Percentiles rank a stretch among this genome's conserved stretches.
Evolutionary conservation across 53 echinoderm and acorn worm genomes (phyloP).

Genomic region (Holothuria leucospilota): DNA sequence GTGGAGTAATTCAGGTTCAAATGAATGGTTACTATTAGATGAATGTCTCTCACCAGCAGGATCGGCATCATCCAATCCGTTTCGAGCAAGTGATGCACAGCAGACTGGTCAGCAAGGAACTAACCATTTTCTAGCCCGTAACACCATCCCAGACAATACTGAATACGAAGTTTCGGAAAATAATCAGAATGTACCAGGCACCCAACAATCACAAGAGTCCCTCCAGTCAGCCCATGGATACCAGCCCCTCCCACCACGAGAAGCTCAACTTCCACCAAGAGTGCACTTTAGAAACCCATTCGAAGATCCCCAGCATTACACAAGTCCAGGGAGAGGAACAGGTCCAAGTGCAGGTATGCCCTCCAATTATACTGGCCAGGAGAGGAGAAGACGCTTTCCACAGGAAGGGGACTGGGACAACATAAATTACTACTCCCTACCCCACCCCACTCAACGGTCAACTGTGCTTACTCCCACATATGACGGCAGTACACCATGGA

Average conservation of each 20-base stretch:
- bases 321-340: neutral
- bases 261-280: constrained; percentile 2
- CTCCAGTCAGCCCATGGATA: neutral
- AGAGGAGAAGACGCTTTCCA: neutral
- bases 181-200: too few relatives aligned
- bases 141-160: too few relatives aligned
- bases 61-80: too few relatives aligned
- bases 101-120: too few relatives aligned
- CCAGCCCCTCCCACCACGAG: neutral
- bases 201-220: too few relatives aligned
- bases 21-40: too few relatives aligned
- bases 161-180: too few relatives aligned
- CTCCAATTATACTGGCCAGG: neutral
- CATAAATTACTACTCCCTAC: neutral
- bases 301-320: neutral
- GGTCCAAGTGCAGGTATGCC: neutral
- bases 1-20: too few relatives aligned
- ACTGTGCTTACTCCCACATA: neutral
- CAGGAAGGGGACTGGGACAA: neutral
- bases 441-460: neutral
- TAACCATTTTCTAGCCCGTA: too few relatives aligned
- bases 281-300: constrained; percentile 7
- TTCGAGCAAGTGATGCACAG: too few relatives aligned
- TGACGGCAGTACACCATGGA: too few relatives aligned
- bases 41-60: too few relatives aligned